A percentile compares a stretch with the other conserved stretches of the same genome.
These are phyloP conservation scores for Ooceraea biroi DNA, from an alignment of 1,140 invertebrate genomes.

Conservation along the genomic window DNA sequence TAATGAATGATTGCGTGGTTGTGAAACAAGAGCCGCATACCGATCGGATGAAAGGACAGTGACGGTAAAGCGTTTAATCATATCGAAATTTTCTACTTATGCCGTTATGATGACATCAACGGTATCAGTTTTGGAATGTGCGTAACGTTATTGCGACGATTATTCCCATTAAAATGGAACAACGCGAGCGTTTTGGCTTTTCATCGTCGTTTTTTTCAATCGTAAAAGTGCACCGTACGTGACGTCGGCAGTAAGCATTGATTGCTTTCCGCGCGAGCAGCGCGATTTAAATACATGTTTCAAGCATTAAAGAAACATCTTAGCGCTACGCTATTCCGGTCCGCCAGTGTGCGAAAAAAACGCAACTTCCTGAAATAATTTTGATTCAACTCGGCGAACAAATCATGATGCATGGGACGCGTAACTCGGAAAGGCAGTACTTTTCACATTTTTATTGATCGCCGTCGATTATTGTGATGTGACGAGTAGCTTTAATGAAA, in stretches of 20 bases:
- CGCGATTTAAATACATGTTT: no score
- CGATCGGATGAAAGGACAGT: neutral
- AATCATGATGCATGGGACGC: no score
- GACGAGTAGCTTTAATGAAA: neutral
- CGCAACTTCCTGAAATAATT: no score
- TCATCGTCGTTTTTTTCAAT: neutral
- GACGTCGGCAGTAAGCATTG: no score
- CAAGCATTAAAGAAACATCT: no score
- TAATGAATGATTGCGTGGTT: neutral
- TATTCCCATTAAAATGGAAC: neutral
- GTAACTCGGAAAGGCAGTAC: no score
- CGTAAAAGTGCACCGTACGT: neutral
- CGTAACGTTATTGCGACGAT: conserved; percentile 1
- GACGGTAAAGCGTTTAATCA: neutral
- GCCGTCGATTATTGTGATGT: neutral
- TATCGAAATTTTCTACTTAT: neutral
- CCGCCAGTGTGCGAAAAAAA: no score
- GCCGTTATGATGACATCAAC: neutral
- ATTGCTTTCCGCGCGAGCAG: no score
- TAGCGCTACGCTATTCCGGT: no score
- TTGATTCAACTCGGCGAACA: no score
- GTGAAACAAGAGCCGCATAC: neutral
- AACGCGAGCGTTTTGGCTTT: neutral
- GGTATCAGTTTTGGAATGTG: neutral
- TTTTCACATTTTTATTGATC: neutral